Base-by-base conservation (phyloP, 2,113 vertebrate species). In the Todiramphus saurophagus region DNA sequence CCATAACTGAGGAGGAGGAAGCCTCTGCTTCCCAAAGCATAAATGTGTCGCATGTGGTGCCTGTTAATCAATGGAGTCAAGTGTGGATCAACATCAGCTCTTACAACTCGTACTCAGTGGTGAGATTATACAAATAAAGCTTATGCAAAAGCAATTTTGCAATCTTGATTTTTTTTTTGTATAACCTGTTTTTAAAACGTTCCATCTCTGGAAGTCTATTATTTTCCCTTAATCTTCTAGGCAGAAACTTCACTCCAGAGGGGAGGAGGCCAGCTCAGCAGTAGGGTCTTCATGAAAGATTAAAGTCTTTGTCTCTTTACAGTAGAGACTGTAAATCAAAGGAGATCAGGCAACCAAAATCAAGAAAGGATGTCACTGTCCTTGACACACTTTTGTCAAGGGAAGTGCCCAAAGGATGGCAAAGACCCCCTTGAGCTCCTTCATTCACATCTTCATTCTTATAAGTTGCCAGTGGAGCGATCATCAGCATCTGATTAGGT, bases 31-130 rank as follows among this genome's bases (percentile, higher is more conserved):
- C 76, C 77, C 80, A 87, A 81, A 91, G 76, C 39, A 48, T 31
- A 89, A 86, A 91, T 66, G 11, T 66, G 33, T 90, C 90, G 58
- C 86, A 92, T 72, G 81, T 84, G 89, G 58, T 92, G 69, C 56
- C 77, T 89, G 18, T 89, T 93, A 93, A 95, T 92, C 93, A 96
- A 27, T 59, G 83, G 60, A 74, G n/a, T 92, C 27, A 53, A 89
- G 60, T 23, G 53, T 91, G 62, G 73, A 94, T 91, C 74, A 75
- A 7, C 44, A 92, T 76, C 91, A 82, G 23, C 66, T 92, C 77
- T 87, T 50, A 28, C 4, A 90, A 67, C 46, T 83, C 5, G 6
- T 50, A 72, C 11, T 94, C 83, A 21, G 19, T 48, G 62, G 28
- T 37, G 5, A 4, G 8, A 48, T 82, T 91, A 76, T 79, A 62